phyloP scores from a whole-genome alignment of 2,797 vertebrate species.

The Sitta carolinensis region DNA sequence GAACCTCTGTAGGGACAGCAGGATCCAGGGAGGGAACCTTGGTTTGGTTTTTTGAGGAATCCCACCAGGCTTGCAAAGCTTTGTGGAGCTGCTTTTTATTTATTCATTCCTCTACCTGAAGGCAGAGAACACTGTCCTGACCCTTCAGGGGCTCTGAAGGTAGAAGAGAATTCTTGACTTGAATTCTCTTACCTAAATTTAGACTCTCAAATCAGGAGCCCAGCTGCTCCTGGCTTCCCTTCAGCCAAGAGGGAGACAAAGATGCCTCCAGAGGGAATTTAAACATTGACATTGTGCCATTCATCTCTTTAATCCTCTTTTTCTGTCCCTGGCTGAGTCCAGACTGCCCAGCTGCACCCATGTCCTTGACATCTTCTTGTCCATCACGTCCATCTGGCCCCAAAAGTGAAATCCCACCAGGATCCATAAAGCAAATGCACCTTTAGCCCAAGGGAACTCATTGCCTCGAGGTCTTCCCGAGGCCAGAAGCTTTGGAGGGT shows the following conservation, averaged over 20 bases:
- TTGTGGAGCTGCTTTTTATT: not conserved
- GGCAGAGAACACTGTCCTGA: not conserved
- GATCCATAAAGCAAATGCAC: not conserved
- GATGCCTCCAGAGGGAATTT: not conserved
- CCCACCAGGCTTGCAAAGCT: not conserved
- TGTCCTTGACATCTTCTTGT: not conserved
- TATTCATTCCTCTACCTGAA: not conserved
- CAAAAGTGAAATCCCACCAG: not conserved
- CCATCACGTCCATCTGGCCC: not conserved
- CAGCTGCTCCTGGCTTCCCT: not conserved
- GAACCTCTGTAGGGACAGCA: not conserved
- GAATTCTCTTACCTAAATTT: not conserved
- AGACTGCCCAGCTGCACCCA: not conserved
- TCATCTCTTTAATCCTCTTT: not conserved
- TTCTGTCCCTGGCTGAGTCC: not conserved
- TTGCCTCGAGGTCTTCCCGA: not conserved
- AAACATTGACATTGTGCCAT: not conserved
- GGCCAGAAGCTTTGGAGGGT: slow-evolving; percentile 47
- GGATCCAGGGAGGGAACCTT: not conserved
- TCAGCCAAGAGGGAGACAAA: not conserved
- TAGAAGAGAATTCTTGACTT: not conserved
- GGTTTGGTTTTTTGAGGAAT: not conserved
- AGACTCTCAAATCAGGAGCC: not conserved
- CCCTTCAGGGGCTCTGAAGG: not conserved
- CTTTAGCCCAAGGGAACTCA: not conserved